These are phyloP conservation scores for Chaenodraco wilsoni DNA, from an alignment of 2,797 vertebrate genomes.

Conservation along the genomic window DNA sequence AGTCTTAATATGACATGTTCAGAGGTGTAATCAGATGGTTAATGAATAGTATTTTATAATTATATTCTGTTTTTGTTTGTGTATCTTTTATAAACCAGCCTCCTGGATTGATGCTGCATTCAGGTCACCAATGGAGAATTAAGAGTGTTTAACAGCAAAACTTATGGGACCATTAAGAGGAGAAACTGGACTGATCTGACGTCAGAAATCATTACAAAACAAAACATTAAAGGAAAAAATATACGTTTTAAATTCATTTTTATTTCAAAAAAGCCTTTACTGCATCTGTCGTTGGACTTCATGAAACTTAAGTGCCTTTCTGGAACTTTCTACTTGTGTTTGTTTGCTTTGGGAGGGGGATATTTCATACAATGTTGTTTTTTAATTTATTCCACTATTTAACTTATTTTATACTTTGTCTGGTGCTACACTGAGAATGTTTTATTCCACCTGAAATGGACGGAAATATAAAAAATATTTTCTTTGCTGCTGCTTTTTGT, in stretches of 20 bases:
- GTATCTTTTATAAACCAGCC: not conserved
- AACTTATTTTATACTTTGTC: constrained; percentile 67
- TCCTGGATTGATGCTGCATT: constrained; percentile 20
- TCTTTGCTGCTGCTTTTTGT: constrained; percentile 64
- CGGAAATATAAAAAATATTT: constrained; percentile 32
- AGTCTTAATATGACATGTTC: too few relatives aligned
- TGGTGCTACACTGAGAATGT: constrained; percentile 78
- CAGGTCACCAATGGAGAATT: not conserved
- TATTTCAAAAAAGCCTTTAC: constrained; percentile 50
- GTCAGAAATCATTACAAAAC: not conserved
- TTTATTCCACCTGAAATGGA: constrained; percentile 41
- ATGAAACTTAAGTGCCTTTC: constrained; percentile 79
- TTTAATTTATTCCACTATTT: constrained; percentile 45
- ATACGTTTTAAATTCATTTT: constrained; percentile 15
- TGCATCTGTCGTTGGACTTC: constrained; percentile 41
- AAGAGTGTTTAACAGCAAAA: not conserved
- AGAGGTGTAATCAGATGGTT: too few relatives aligned
- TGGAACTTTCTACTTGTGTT: constrained; percentile 64
- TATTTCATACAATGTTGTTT: constrained; percentile 25
- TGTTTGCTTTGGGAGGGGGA: not conserved
- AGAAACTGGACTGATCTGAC: not conserved
- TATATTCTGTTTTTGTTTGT: not conserved
- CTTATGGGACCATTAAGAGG: not conserved
- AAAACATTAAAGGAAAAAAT: not conserved
- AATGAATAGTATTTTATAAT: not conserved